These are phyloP conservation scores for Archips crataeganus DNA, from an alignment of 2,888 invertebrate genomes.

Conservation along the genomic window DNA sequence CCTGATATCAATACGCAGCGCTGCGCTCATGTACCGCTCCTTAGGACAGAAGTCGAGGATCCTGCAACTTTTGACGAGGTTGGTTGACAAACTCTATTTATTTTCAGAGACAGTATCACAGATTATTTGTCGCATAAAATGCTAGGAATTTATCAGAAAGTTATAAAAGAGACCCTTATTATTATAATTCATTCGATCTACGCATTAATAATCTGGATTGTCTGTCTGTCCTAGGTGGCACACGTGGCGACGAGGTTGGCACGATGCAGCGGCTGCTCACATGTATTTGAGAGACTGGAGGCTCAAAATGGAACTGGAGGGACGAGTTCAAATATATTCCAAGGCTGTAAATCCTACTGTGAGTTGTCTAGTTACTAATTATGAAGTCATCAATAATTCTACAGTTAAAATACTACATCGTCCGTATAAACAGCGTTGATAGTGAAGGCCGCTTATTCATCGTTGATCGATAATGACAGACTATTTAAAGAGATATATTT, in stretches of 20 bases:
- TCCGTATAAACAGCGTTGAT: too few species aligned
- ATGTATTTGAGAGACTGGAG: conserved; percentile 81
- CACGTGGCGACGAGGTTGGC: conserved; percentile 79
- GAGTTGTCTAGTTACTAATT: conserved; percentile 45
- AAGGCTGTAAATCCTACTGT: conserved; percentile 75
- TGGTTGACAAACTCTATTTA: conserved; percentile 42
- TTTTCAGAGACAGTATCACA: too few species aligned
- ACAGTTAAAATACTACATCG: not conserved
- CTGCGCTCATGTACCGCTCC: conserved; percentile 88
- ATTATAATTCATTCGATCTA: not conserved
- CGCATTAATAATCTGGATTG: not conserved
- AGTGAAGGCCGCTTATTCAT: not conserved
- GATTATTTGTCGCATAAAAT: too few species aligned
- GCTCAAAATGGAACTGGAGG: conserved; percentile 76
- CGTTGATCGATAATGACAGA: not conserved
- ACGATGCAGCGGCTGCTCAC: conserved; percentile 74
- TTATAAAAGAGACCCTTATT: too few species aligned
- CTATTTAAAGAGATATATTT: too few species aligned
- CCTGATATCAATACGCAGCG: conserved; percentile 87
- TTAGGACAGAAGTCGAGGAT: conserved; percentile 89
- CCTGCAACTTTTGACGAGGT: conserved; percentile 89
- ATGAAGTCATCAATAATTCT: conserved; percentile 6
- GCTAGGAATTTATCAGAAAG: too few species aligned
- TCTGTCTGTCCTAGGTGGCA: conserved; percentile 74
- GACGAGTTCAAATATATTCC: conserved; percentile 74